These are phyloP conservation scores for Poeciliopsis occidentalis DNA, from an alignment of 2,113 vertebrate species.

Conservation along the genomic window DNA sequence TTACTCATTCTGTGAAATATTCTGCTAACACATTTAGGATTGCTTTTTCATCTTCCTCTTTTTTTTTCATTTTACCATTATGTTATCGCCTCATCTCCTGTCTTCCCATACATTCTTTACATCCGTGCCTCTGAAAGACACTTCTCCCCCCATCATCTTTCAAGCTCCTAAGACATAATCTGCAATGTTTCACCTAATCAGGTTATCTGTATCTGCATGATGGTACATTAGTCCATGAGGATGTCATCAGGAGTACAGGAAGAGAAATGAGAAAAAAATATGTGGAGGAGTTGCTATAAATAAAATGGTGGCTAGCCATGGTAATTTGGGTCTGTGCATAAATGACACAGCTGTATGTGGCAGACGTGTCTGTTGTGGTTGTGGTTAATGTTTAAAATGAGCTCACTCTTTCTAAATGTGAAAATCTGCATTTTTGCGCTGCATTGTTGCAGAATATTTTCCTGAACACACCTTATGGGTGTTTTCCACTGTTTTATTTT, in stretches of 20 bases:
- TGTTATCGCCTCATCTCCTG: background rate
- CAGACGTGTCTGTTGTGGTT: background rate
- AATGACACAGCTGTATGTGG: slow-evolving; percentile 18
- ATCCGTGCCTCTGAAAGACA: slow-evolving; percentile 5
- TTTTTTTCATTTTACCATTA: slow-evolving; percentile 17
- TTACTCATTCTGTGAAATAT: slow-evolving; percentile 48
- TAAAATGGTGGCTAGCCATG: background rate
- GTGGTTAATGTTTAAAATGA: background rate
- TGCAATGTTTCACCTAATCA: slow-evolving; percentile 15
- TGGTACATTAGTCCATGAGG: slow-evolving; percentile 8
- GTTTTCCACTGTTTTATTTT: no score
- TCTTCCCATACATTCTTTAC: background rate
- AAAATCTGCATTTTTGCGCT: background rate
- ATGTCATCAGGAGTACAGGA: background rate
- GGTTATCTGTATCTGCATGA: slow-evolving; percentile 4
- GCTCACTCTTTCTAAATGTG: background rate
- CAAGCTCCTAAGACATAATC: background rate
- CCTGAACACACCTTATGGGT: background rate
- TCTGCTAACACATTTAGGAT: slow-evolving; percentile 44
- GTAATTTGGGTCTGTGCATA: background rate
- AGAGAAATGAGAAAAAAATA: background rate
- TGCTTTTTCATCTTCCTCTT: slow-evolving; percentile 14
- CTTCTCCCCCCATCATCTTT: background rate
- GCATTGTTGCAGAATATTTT: background rate
- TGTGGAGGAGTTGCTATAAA: slow-evolving; percentile 7